Conservation (phyloP, 2,113 vertebrate species). For the Petrocephalus zakoni region DNA sequence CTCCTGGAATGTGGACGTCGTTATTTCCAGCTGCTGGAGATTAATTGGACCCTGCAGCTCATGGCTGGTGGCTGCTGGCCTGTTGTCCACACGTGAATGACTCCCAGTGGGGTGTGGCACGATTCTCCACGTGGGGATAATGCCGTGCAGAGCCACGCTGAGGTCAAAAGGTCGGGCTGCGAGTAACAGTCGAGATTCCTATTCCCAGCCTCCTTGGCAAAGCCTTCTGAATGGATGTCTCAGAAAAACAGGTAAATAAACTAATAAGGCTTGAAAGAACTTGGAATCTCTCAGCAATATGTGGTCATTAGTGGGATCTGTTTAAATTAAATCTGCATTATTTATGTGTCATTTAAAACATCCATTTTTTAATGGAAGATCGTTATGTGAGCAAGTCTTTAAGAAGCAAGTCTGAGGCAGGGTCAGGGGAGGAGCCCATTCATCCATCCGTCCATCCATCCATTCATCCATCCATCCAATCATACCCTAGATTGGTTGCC, state of each 20-base stretch:
- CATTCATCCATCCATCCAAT: not conserved
- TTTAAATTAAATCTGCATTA: not conserved
- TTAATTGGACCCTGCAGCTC: conserved; percentile 47
- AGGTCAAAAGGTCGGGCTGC: not conserved
- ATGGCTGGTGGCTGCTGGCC: not conserved
- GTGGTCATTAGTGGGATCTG: not conserved
- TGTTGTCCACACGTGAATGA: not conserved
- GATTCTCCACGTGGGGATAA: not conserved
- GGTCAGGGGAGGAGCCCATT: not conserved
- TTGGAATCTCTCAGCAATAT: not conserved
- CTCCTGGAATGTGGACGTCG: conserved; percentile 21
- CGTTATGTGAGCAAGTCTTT: not conserved
- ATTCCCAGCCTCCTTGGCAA: not conserved
- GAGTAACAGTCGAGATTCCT: not conserved
- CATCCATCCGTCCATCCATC: not conserved
- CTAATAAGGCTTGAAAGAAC: not conserved
- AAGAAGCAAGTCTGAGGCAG: not conserved
- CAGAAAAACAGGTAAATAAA: not conserved
- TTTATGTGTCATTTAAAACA: not conserved
- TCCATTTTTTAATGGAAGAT: not conserved
- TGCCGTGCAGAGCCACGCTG: not conserved
- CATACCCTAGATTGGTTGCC: not conserved
- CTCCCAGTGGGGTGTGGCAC: not conserved
- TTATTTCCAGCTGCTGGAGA: conserved; percentile 50
- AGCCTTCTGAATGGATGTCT: not conserved